phyloP scores from a whole-genome alignment of 1,140 invertebrate genomes.

The Drosophila jambulina region DNA sequence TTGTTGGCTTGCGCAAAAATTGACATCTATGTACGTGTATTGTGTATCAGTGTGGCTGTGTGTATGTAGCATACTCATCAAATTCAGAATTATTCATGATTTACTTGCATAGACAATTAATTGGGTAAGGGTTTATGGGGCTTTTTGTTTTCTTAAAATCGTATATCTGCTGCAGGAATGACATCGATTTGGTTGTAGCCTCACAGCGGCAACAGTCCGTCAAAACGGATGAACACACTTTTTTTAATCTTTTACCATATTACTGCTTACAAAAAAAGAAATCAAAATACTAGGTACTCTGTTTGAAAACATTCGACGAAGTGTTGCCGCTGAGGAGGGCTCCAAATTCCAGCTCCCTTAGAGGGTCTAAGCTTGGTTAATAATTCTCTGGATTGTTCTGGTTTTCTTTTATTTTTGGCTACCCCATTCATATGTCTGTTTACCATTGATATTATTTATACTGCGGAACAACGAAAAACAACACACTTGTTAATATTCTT shows the following conservation, averaged over 20 bases:
- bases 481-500: background rate
- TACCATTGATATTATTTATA: constrained; percentile 21
- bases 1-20: constrained; percentile 62
- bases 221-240: constrained; percentile 24
- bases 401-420: background rate
- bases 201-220: constrained; percentile 26
- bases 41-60: constrained; percentile 12
- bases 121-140: constrained; percentile 17
- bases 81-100: constrained; percentile 23
- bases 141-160: constrained; percentile 43
- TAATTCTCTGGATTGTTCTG: background rate
- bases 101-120: constrained; percentile 40
- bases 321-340: background rate
- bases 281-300: constrained; percentile 10
- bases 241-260: background rate
- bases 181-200: constrained; percentile 12
- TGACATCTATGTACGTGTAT: constrained; percentile 68
- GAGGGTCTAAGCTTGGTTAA: constrained; percentile 10
- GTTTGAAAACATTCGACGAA: constrained; percentile 10
- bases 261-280: background rate
- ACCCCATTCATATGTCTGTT: constrained; percentile 30
- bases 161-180: constrained; percentile 45
- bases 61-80: constrained; percentile 34
- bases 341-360: constrained; percentile 8
- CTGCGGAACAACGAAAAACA: constrained; percentile 17